Base-by-base conservation (phyloP, 2,797 vertebrate genomes). In the Pipistrellus kuhlii region DNA sequence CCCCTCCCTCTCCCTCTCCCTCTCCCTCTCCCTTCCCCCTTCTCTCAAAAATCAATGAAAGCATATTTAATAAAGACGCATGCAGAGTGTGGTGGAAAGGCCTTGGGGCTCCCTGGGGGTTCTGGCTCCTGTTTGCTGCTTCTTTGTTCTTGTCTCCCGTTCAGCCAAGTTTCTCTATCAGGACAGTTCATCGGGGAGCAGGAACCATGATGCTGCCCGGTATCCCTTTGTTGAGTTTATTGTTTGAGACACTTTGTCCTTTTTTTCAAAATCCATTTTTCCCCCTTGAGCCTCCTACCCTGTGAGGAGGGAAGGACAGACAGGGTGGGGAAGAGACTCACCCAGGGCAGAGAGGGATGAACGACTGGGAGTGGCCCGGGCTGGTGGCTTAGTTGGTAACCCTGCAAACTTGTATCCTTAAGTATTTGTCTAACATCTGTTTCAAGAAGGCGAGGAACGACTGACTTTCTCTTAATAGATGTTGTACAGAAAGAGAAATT, bases 401-500 rank as follows among this genome's bases (percentile, higher is more conserved):
- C 15, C 53, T 86, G 78, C 80, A 80, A 91, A 53, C 0, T 2
- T 81, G 13, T 25, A 32, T 21, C 71, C 76, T 91, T 69, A 86
- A 83, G 32, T 25, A 53, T 73, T 44, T 86, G 11, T 35, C 59
- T n/a, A 44, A 81, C 21, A n/a, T n/a, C 59, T 69, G 25, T 85
- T 94, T 90, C 77, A 55, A 73, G 44, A 85, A 27, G 27, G 27
- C 32, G 10, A 21, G 38, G 76, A 92, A 44, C 30, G 14, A 57
- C 55, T 25, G 48, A 15, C 13, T 78, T 90, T 41, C 15, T 55
- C 18, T 41, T 68, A 27, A 72, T n/a, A 83, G 66, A 85, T 84
- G 72, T 32, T 55, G 8, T 66, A 41, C 46, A 59, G 68, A 64
- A 76, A 94, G 81, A 84, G 27, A 90, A 93, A 85, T 46, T 30